A percentile compares a stretch with the other conserved stretches of the same genome.
Evolutionary conservation across 2,888 invertebrate genomes (phyloP).

Genomic region (Hydroisotoma schaefferi): DNA sequence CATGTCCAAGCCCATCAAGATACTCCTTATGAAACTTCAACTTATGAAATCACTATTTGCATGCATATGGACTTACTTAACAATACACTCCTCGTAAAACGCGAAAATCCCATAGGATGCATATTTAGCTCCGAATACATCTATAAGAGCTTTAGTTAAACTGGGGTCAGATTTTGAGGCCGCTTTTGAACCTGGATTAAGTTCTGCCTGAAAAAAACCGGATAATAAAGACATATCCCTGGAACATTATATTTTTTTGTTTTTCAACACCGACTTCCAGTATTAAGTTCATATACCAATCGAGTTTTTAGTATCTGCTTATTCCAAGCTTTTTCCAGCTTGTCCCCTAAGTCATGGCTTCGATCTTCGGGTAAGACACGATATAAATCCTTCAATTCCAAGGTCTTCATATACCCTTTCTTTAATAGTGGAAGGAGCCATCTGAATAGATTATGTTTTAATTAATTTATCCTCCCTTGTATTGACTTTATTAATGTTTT

Average conservation of each 20-base stretch:
- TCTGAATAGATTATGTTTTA: too few relatives aligned
- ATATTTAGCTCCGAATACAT: slow-evolving; percentile 16
- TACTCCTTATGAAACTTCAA: not conserved
- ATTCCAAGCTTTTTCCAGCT: slow-evolving; percentile 54
- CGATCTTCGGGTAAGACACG: slow-evolving; percentile 65
- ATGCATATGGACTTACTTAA: not conserved
- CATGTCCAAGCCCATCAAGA: not conserved
- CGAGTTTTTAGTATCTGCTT: slow-evolving; percentile 12
- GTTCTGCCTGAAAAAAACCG: too few relatives aligned
- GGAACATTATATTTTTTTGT: not conserved
- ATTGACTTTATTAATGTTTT: too few relatives aligned
- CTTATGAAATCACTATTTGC: too few relatives aligned
- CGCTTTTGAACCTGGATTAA: too few relatives aligned
- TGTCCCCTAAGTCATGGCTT: slow-evolving; percentile 64
- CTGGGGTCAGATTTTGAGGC: slow-evolving; percentile 14
- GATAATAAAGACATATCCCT: too few relatives aligned
- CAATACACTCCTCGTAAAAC: slow-evolving; percentile 20
- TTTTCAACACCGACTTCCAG: not conserved
- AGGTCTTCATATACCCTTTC: slow-evolving; percentile 66
- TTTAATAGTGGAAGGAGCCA: slow-evolving; percentile 75
- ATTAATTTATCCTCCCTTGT: too few relatives aligned
- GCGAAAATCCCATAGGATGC: slow-evolving; percentile 11
- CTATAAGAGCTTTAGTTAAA: slow-evolving; percentile 17
- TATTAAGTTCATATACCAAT: too few relatives aligned
- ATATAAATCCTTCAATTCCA: slow-evolving; percentile 70